A percentile compares a stretch with the other conserved stretches of the same genome.
Evolutionary conservation across 2,888 invertebrate species (phyloP).

Genomic region (Patella ulyssiponensis): DNA sequence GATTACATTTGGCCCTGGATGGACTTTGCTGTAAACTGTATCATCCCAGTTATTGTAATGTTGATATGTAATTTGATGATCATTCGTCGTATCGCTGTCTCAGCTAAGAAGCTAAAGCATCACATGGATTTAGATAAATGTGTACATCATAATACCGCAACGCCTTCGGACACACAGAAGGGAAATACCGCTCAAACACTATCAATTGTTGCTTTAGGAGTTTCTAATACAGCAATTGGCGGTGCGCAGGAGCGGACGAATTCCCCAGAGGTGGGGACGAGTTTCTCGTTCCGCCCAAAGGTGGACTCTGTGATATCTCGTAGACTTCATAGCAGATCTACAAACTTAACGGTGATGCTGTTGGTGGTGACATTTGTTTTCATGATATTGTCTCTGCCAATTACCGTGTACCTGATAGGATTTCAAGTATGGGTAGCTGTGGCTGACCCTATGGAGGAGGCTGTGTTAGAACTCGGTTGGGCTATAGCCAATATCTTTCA

Average conservation of each 20-base stretch:
- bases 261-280: not conserved
- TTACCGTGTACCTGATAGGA: constrained; percentile 55
- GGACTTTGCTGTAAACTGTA: constrained; percentile 54
- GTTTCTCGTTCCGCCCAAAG: not conserved
- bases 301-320: not conserved
- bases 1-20: constrained; percentile 55
- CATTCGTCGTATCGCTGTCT: constrained; percentile 45
- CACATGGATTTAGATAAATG: constrained; percentile 20
- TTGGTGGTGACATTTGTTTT: constrained; percentile 55
- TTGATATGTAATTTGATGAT: constrained; percentile 53
- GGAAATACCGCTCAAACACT: constrained; percentile 10
- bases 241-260: not conserved
- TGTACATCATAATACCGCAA: not conserved
- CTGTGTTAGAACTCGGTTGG: constrained; percentile 52
- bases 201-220: not conserved
- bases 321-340: constrained; percentile 22
- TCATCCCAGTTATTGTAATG: constrained; percentile 57
- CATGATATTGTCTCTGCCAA: constrained; percentile 54
- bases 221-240: not conserved
- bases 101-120: constrained; percentile 36
- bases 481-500: constrained; percentile 58
- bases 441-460: constrained; percentile 34
- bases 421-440: constrained; percentile 45
- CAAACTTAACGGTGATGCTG: constrained; percentile 52
- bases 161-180: not conserved